Evolutionary conservation across 2,888 invertebrate species (phyloP).

Genomic region (Argyra leucocephala): DNA sequence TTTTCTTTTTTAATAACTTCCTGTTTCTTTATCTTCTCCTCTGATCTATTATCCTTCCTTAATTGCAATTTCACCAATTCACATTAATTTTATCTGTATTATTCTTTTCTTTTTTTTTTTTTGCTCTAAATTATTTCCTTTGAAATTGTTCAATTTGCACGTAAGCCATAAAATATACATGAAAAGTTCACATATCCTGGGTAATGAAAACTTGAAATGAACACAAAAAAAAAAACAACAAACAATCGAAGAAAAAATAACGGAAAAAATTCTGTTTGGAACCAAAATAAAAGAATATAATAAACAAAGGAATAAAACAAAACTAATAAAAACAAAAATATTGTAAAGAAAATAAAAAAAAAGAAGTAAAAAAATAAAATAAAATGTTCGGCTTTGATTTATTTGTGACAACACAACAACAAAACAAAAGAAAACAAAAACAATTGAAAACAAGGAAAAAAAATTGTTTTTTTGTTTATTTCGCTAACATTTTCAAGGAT

Average conservation of each 20-base stretch:
- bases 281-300: not conserved
- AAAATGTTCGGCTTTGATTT: constrained; percentile 3
- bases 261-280: too few species aligned
- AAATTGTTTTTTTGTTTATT: too few species aligned
- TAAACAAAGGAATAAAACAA: not conserved
- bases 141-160: not conserved
- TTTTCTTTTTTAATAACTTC: too few species aligned
- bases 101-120: not conserved
- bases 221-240: too few species aligned
- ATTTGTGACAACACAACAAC: not conserved
- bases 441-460: too few species aligned
- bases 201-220: not conserved
- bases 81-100: not conserved
- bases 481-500: not conserved
- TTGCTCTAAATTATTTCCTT: not conserved
- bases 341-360: not conserved
- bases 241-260: not conserved
- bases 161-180: constrained; percentile 1
- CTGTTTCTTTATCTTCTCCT: too few species aligned
- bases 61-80: too few species aligned
- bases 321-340: not conserved
- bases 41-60: not conserved
- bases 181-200: not conserved
- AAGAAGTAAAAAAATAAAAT: not conserved
- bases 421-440: not conserved